Percentiles rank a stretch among this genome's conserved stretches.
phyloP scores from a whole-genome alignment of 2,113 vertebrate species.

The Ochotona curzoniae region DNA sequence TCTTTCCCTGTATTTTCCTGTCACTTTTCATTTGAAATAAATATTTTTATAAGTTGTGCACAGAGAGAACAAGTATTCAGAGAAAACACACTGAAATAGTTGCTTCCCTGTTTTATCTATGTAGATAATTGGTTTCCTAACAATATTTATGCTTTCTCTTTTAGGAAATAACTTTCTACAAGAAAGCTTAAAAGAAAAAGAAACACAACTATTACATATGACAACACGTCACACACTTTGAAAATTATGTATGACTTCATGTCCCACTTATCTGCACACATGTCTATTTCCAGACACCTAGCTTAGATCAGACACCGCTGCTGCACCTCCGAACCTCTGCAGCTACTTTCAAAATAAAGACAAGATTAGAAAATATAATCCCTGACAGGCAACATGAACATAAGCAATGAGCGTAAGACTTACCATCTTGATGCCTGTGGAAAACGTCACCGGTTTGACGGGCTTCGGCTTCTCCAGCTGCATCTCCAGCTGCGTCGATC shows the following conservation, averaged over 20 bases:
- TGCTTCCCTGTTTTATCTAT: not conserved
- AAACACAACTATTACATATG: not conserved
- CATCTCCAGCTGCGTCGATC: constrained; percentile 93
- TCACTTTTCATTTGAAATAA: too few species aligned
- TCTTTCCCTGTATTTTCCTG: too few species aligned
- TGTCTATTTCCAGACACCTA: not conserved
- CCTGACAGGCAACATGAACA: constrained; percentile 55
- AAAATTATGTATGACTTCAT: constrained; percentile 39
- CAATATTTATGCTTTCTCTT: constrained; percentile 4
- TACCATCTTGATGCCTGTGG: constrained; percentile 98
- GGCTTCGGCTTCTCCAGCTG: constrained; percentile 94
- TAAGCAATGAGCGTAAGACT: constrained; percentile 77
- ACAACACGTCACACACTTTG: constrained; percentile 3
- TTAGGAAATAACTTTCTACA: constrained; percentile 26
- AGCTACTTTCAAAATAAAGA: not conserved
- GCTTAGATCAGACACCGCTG: constrained; percentile 14
- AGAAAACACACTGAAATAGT: not conserved
- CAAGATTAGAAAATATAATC: constrained; percentile 46
- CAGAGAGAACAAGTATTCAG: not conserved
- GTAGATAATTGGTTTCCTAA: not conserved
- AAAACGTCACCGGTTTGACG: constrained; percentile 95
- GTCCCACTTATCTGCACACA: not conserved
- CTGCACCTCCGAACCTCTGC: constrained; percentile 36
- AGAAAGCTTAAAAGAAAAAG: constrained; percentile 48
- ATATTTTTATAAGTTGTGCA: not conserved